Evolutionary conservation across 2,113 vertebrate genomes (phyloP).

Genomic region (Stigmatopora argus): DNA sequence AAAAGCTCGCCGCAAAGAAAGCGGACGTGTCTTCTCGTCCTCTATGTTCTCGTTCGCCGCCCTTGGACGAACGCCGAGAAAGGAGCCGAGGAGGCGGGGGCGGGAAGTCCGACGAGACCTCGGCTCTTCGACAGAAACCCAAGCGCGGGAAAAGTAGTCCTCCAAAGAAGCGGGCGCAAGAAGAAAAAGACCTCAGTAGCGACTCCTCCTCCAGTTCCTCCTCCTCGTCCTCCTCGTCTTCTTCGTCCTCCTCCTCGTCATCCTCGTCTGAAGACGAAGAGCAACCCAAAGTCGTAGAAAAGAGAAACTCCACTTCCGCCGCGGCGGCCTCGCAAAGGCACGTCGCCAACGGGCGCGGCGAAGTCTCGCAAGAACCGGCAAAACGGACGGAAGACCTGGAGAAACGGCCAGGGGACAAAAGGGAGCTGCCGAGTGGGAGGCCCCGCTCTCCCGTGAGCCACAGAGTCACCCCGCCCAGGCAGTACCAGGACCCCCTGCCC

Average conservation of each 20-base stretch:
- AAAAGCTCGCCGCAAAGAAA: slow-evolving; percentile 11
- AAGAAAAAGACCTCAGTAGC: slow-evolving; percentile 39
- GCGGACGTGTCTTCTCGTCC: neutral
- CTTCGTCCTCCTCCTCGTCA: slow-evolving; percentile 53
- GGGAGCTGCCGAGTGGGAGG: slow-evolving; percentile 12
- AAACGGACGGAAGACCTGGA: neutral
- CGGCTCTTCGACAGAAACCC: slow-evolving; percentile 11
- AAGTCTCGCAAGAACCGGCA: slow-evolving; percentile 9
- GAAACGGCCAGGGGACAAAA: neutral
- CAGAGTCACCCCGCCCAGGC: slow-evolving; percentile 62
- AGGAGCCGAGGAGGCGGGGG: slow-evolving; percentile 25
- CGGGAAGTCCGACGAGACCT: neutral
- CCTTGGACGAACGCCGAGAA: neutral
- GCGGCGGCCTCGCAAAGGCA: slow-evolving; percentile 38
- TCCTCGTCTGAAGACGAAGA: slow-evolving; percentile 61
- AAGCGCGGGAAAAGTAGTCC: slow-evolving; percentile 42
- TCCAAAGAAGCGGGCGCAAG: slow-evolving; percentile 55
- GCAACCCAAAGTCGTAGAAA: slow-evolving; percentile 22
- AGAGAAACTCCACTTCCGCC: slow-evolving; percentile 9
- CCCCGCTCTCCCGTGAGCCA: slow-evolving; percentile 39
- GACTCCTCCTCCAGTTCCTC: slow-evolving; percentile 33
- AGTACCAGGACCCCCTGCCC: slow-evolving; percentile 58
- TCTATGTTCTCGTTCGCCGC: neutral
- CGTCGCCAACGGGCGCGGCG: slow-evolving; percentile 40
- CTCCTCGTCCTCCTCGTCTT: slow-evolving; percentile 59